Percentiles rank a stretch among this genome's conserved stretches.
Evolutionary conservation across 2,888 invertebrate species (phyloP).

Genomic region (Neelides folsomi): DNA sequence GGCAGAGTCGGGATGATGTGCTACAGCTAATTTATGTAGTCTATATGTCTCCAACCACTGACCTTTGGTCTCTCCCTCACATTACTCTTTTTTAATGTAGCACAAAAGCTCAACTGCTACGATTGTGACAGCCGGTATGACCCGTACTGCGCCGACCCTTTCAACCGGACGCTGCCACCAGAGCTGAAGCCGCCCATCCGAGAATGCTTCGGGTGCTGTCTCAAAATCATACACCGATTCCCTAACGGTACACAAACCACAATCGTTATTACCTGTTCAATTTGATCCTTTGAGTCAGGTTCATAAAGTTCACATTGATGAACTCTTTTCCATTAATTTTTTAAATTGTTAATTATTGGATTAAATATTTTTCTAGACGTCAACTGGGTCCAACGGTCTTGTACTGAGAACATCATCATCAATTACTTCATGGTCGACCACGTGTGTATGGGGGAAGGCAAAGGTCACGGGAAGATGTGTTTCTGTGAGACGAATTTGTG

Average conservation of each 20-base stretch:
- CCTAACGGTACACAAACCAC: no score
- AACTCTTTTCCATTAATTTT: no score
- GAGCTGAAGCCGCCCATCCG: conserved; percentile 74
- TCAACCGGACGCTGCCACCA: conserved; percentile 79
- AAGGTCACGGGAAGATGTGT: conserved; percentile 95
- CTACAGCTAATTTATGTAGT: no score
- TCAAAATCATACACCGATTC: conserved; percentile 78
- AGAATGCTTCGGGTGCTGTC: conserved; percentile 85
- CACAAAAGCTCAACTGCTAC: conserved; percentile 80
- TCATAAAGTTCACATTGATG: no score
- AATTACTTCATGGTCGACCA: conserved; percentile 96
- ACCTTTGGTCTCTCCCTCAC: no score
- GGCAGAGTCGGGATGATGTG: no score
- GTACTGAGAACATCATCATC: conserved; percentile 68
- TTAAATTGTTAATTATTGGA: no score
- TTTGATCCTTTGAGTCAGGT: no score
- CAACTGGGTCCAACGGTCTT: no score
- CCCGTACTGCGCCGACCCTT: conserved; percentile 76
- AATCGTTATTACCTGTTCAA: no score
- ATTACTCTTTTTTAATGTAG: conserved; percentile 41
- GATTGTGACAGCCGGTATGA: conserved; percentile 90
- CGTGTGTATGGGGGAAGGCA: conserved; percentile 98
- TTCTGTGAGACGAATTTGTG: conserved; percentile 97
- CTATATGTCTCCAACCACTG: no score
- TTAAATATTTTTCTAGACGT: no score